phyloP scores from a whole-genome alignment of 2,797 vertebrate species.

The Sebastes ruberrimus region DNA sequence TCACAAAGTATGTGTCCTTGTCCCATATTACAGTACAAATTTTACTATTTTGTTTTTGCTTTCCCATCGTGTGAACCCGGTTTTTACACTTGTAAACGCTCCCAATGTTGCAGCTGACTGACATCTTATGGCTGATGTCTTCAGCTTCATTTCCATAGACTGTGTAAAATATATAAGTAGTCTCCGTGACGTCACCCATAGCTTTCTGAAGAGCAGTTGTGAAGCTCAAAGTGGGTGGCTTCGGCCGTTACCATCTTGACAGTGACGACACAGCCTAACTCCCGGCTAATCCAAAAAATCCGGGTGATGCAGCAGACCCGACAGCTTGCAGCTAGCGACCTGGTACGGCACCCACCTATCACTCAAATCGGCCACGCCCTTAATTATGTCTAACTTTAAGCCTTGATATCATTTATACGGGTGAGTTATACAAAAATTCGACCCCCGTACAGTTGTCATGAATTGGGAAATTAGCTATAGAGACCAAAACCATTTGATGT shows the following conservation, averaged over 20 bases:
- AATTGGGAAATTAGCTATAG: accelerated
- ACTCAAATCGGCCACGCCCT: too few relatives aligned
- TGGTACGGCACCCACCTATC: accelerated
- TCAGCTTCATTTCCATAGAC: neutral
- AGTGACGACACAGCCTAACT: too few relatives aligned
- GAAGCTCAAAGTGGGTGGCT: too few relatives aligned
- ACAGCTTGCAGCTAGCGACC: too few relatives aligned
- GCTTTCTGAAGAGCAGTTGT: too few relatives aligned
- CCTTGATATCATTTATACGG: too few relatives aligned
- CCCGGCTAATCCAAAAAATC: too few relatives aligned
- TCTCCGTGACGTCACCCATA: too few relatives aligned
- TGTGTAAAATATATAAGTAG: too few relatives aligned
- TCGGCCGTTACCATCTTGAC: too few relatives aligned
- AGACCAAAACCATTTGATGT: accelerated
- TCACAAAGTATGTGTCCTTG: neutral
- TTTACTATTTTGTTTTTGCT: neutral
- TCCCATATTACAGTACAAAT: neutral
- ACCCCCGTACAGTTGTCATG: too few relatives aligned
- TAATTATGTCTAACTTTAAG: too few relatives aligned
- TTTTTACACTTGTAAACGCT: neutral
- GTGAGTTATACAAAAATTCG: accelerated
- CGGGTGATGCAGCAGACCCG: accelerated
- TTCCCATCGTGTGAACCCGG: neutral
- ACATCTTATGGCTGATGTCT: neutral
- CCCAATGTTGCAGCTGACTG: neutral